Evolutionary conservation across 1,140 invertebrate genomes (phyloP).

Genomic region (Sinella curviseta): DNA sequence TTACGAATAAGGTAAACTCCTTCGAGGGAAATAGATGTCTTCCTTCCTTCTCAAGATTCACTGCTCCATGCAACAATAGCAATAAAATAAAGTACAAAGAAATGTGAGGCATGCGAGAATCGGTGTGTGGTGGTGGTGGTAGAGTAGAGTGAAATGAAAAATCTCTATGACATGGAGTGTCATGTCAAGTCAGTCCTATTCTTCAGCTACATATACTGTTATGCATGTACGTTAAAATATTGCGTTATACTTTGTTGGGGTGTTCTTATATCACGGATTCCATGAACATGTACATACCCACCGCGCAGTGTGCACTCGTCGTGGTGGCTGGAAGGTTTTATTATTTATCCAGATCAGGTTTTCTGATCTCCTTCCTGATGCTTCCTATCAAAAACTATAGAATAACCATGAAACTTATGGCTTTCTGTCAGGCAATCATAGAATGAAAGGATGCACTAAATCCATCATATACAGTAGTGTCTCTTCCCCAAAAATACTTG

Average conservation of each 20-base stretch:
- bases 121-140: constrained; percentile 6
- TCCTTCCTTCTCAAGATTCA: no score
- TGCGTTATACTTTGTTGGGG: neutral
- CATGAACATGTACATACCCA: no score
- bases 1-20: no score
- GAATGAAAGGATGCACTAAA: constrained; percentile 2
- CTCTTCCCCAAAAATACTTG: no score
- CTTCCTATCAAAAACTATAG: neutral
- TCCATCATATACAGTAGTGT: constrained; percentile 8
- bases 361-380: constrained; percentile 8
- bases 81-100: neutral
- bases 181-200: neutral
- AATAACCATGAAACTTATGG: constrained; percentile 10
- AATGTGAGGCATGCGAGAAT: neutral
- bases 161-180: neutral
- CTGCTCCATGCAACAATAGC: no score
- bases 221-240: no score
- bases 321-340: constrained; percentile 1
- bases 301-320: no score
- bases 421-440: neutral
- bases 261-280: no score
- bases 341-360: constrained; percentile 17
- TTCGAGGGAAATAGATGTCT: no score
- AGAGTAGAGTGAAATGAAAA: constrained; percentile 9
- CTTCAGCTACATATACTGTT: neutral